phyloP scores from a whole-genome alignment of 1,140 invertebrate genomes.

The Stegodyphus mimosarum region DNA sequence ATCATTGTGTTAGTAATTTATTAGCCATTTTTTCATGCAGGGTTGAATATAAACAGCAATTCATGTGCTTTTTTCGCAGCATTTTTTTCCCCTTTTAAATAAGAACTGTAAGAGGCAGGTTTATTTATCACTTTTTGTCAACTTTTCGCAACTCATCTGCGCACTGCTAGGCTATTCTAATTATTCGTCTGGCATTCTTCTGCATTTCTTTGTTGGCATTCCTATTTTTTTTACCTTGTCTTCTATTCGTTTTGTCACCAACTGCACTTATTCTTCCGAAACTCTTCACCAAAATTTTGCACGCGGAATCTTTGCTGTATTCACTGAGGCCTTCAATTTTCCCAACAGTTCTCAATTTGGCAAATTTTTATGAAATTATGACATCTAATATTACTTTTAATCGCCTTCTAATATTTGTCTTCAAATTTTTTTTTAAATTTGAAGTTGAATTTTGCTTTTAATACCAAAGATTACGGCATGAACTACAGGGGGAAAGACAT shows the following conservation, averaged over 20 bases:
- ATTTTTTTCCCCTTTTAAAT: constrained; percentile 31
- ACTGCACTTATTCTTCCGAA: constrained; percentile 18
- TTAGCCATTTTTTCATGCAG: constrained; percentile 60
- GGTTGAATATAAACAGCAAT: constrained; percentile 54
- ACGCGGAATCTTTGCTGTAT: background rate
- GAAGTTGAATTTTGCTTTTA: too few relatives aligned
- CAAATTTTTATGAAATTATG: too few relatives aligned
- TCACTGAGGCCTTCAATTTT: too few relatives aligned
- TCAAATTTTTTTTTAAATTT: constrained; percentile 4
- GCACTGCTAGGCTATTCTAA: constrained; percentile 48
- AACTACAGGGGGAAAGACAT: too few relatives aligned
- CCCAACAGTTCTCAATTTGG: too few relatives aligned
- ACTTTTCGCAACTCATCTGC: constrained; percentile 44
- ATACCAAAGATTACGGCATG: too few relatives aligned
- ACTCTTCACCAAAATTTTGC: background rate
- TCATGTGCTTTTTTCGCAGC: constrained; percentile 49
- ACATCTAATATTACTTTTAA: too few relatives aligned
- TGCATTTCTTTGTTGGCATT: constrained; percentile 50
- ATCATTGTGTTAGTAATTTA: constrained; percentile 62
- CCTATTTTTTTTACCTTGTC: constrained; percentile 4
- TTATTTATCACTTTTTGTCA: constrained; percentile 52
- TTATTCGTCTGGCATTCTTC: constrained; percentile 42
- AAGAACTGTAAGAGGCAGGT: constrained; percentile 24
- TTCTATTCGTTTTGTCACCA: background rate
- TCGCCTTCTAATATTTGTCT: too few relatives aligned